These are phyloP conservation scores for Anthopleura xanthogrammica DNA, from an alignment of 92 coral and sea anemone genomes.

Conservation along the genomic window DNA sequence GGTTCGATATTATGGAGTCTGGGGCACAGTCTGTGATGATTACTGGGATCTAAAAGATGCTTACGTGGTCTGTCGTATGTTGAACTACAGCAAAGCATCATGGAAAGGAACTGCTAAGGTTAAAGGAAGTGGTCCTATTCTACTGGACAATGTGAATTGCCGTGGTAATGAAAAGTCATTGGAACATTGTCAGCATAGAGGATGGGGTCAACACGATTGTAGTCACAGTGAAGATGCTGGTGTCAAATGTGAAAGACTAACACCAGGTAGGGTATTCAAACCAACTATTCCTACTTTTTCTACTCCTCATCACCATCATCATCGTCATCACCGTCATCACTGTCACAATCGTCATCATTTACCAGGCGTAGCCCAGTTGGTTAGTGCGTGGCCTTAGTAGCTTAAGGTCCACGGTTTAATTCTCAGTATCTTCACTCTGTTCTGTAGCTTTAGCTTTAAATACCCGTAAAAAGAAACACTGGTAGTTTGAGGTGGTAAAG, in stretches of 20 bases:
- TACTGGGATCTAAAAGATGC: background rate
- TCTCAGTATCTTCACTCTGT: no score
- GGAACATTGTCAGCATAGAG: slow-evolving; percentile 4
- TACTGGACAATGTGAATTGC: slow-evolving; percentile 18
- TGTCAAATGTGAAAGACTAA: background rate
- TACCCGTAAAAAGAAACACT: no score
- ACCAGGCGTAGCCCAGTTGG: no score
- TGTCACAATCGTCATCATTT: no score
- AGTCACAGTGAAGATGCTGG: slow-evolving; percentile 16
- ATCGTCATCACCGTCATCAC: no score
- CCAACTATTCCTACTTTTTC: no score
- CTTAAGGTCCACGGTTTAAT: no score
- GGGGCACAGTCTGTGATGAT: background rate
- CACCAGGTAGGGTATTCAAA: background rate
- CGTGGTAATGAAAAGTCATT: slow-evolving; percentile 8
- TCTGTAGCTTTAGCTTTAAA: no score
- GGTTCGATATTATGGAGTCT: slow-evolving; percentile 1
- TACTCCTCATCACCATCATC: no score
- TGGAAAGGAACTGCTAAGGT: slow-evolving; percentile 2
- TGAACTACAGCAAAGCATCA: background rate
- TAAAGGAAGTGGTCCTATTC: slow-evolving; percentile 16
- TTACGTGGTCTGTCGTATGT: slow-evolving; percentile 2
- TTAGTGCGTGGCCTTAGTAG: no score
- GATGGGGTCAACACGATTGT: slow-evolving; percentile 27
- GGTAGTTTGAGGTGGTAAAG: no score